Evolutionary conservation across 2,888 invertebrate species (phyloP).

Genomic region (Volucella bombylans): DNA sequence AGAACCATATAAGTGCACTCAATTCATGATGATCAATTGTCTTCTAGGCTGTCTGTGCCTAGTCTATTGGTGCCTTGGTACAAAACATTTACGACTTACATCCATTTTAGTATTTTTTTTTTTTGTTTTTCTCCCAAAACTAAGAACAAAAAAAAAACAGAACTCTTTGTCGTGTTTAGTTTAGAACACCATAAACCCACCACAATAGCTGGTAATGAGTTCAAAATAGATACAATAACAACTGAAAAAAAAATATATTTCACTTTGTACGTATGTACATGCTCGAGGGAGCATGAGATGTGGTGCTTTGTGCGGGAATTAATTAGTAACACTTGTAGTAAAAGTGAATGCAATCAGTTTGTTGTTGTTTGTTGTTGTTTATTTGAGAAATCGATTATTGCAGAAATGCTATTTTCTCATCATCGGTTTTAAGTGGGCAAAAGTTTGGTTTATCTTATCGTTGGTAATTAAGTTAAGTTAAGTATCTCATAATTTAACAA

Average conservation of each 20-base stretch:
- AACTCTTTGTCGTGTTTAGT: conserved; percentile 3
- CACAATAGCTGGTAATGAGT: conserved; percentile 71
- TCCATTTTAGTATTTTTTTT: conserved; percentile 39
- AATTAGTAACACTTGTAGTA: conserved; percentile 59
- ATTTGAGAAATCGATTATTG: conserved; percentile 15
- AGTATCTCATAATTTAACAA: conserved; percentile 46
- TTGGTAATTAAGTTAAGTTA: conserved; percentile 43
- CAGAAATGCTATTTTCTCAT: conserved; percentile 3
- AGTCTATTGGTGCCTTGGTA: conserved; percentile 1
- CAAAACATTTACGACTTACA: conserved; percentile 40
- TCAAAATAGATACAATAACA: background rate
- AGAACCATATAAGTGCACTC: conserved; percentile 60
- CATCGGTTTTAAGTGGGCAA: background rate
- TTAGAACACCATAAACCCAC: conserved; percentile 54
- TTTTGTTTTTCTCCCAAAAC: background rate
- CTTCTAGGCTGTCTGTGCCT: conserved; percentile 10
- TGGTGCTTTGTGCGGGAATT: conserved; percentile 52
- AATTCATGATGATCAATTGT: conserved; percentile 68
- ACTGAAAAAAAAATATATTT: background rate
- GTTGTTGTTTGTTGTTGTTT: conserved; percentile 3
- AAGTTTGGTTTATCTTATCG: conserved; percentile 41
- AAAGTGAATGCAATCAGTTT: conserved; percentile 42
- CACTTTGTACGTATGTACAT: conserved; percentile 35
- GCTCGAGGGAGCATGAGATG: conserved; percentile 67
- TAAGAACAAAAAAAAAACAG: conserved; percentile 5